Evolutionary conservation across 2,797 vertebrate species (phyloP), one percentile per base, ranked within the genome.

Genomic region (Netta rufina): DNA sequence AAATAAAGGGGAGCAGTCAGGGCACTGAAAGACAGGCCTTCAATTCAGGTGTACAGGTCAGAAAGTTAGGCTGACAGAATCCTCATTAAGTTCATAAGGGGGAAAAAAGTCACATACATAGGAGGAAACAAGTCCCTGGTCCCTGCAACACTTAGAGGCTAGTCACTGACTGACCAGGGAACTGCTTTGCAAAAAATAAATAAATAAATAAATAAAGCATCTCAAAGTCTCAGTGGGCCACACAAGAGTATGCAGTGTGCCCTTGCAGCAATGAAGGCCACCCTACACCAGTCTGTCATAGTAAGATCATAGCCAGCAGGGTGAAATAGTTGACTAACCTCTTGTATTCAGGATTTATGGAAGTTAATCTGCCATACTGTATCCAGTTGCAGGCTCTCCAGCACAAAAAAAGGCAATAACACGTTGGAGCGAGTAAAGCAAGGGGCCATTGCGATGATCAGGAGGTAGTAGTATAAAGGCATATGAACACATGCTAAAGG

Each of bases 251-350:
- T 70, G 45, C 45, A 33, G 10, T 0, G 5, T 12, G 9, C 64
- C 45, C 22, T 12, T 22, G 16, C 19, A 60, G 72, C 65, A 71
- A 20, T 3, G 13, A 58, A 57, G 21, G 54, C 8, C 45, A 83
- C 36, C 20, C 32, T 38, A 12, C 9, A 14, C 2, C 83, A 71
- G 64, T 13, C 17, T 7, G 17, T 6, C 36, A 12, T 6, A 75
- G 32, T 28, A 79, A 21, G 5, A 56, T 6, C 0, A 0, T 1
- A 43, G 32, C 3, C 43, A 43, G 9, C 51, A 54, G 9, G 8
- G 5, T 5, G 2, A 13, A 78, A 65, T 13, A 61, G n/a, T 2
- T 25, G n/a, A 12, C 12, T 56, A 2, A 39, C 24, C 21, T 22
- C 43, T 27, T 13, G 2, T 4, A 19, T 18, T 72, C 39, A 7